Percentiles rank a stretch among this genome's conserved stretches.
Conservation (phyloP, 2,113 vertebrate species). For the Tringa solitaria region DNA sequence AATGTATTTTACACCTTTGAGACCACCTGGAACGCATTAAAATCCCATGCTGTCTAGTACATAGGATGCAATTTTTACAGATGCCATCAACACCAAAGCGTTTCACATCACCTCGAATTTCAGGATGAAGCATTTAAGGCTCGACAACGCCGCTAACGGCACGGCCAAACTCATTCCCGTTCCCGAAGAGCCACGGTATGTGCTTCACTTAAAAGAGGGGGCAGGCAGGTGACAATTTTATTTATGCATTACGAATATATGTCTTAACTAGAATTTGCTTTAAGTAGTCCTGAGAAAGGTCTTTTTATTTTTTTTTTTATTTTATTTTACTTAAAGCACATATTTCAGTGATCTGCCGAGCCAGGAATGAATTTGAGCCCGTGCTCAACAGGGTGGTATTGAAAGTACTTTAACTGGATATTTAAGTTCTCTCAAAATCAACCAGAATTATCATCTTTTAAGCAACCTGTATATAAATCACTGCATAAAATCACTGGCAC, state of each 20-base stretch:
- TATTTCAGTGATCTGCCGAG: background rate
- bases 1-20: background rate
- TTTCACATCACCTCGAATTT: background rate
- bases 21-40: background rate
- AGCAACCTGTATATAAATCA: background rate
- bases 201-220: background rate
- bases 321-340: background rate
- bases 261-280: no score
- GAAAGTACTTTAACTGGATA: background rate
- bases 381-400: background rate
- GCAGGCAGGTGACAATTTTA: background rate
- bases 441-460: background rate
- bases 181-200: background rate
- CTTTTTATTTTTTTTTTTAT: rapidly evolving
- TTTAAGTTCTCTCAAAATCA: background rate
- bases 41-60: background rate
- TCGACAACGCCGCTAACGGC: rapidly evolving
- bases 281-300: background rate
- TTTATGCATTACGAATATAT: rapidly evolving
- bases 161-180: rapidly evolving
- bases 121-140: background rate
- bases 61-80: background rate
- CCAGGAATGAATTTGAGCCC: background rate
- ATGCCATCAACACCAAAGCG: background rate
- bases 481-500: background rate